A percentile compares a stretch with the other conserved stretches of the same genome.
phyloP scores from a whole-genome alignment of 2,797 vertebrate genomes.

The Anomalospiza imberbis region DNA sequence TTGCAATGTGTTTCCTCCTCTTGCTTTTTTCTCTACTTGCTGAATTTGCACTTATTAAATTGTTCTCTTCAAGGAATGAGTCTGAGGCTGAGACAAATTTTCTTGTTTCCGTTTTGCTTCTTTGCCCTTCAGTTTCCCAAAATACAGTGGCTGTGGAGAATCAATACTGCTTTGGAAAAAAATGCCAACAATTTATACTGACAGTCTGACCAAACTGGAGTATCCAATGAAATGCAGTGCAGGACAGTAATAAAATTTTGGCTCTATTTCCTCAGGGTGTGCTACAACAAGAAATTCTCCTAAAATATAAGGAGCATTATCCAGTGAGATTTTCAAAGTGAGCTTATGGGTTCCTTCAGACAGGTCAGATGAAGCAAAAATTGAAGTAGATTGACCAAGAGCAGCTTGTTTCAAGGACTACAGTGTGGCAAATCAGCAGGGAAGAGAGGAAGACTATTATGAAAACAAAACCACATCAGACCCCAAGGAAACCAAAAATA shows the following conservation, averaged over 20 bases:
- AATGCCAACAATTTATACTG: neutral
- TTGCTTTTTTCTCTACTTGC: neutral
- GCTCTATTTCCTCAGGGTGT: neutral
- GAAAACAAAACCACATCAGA: constrained; percentile 30
- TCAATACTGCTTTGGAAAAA: neutral
- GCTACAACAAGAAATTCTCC: neutral
- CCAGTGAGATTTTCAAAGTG: neutral
- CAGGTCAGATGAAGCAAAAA: neutral
- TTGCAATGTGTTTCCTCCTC: neutral
- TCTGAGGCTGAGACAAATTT: neutral
- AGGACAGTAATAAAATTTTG: neutral
- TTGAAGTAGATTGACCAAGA: neutral
- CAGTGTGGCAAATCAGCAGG: neutral
- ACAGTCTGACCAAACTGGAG: neutral
- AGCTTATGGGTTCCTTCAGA: neutral
- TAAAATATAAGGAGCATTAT: neutral
- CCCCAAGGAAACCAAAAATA: constrained; percentile 2
- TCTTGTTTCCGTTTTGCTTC: neutral
- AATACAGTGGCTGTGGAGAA: neutral
- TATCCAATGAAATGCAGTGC: neutral
- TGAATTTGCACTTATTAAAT: neutral
- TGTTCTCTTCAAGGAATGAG: neutral
- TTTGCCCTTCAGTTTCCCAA: neutral
- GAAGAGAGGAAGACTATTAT: neutral
- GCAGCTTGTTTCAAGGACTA: neutral